phyloP scores from a whole-genome alignment of 2,797 vertebrate species.

The Esox lucius region DNA sequence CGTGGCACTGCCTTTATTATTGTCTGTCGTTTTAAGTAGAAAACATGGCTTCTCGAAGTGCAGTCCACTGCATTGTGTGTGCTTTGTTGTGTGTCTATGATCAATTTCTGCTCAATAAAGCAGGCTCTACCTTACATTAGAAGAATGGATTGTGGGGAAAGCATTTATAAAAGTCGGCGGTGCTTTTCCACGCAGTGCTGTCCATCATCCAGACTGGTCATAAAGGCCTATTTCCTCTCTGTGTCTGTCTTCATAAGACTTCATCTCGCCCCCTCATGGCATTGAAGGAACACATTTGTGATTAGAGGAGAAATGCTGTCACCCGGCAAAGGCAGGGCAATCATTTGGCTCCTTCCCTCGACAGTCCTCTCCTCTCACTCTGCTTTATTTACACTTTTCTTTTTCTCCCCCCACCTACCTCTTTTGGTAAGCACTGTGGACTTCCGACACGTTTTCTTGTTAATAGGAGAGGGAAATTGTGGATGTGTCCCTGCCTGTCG shows the following conservation, averaged over 20 bases:
- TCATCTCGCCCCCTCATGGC: neutral
- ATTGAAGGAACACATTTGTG: constrained; percentile 6
- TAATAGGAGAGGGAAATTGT: neutral
- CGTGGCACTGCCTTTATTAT: neutral
- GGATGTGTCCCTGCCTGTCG: neutral
- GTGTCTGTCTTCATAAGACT: constrained; percentile 25
- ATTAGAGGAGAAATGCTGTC: constrained; percentile 14
- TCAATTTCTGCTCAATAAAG: constrained; percentile 30
- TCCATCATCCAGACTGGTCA: constrained; percentile 18
- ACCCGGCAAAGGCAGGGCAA: neutral
- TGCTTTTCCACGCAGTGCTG: constrained; percentile 1
- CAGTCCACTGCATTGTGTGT: neutral
- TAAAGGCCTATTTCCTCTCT: constrained; percentile 8
- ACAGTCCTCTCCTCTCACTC: neutral
- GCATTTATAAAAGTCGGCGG: constrained; percentile 2
- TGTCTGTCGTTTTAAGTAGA: neutral
- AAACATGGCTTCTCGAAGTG: neutral
- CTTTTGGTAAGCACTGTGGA: neutral
- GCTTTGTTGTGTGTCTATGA: constrained; percentile 13
- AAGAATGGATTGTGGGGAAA: constrained; percentile 24
- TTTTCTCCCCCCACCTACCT: neutral
- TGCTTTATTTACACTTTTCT: neutral
- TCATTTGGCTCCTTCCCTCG: neutral
- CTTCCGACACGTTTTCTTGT: neutral
- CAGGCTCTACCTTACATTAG: constrained; percentile 17